Percentiles rank a stretch among this genome's conserved stretches.
Evolutionary conservation across 2,888 invertebrate species (phyloP).

Genomic region (Deroplatys truncata): DNA sequence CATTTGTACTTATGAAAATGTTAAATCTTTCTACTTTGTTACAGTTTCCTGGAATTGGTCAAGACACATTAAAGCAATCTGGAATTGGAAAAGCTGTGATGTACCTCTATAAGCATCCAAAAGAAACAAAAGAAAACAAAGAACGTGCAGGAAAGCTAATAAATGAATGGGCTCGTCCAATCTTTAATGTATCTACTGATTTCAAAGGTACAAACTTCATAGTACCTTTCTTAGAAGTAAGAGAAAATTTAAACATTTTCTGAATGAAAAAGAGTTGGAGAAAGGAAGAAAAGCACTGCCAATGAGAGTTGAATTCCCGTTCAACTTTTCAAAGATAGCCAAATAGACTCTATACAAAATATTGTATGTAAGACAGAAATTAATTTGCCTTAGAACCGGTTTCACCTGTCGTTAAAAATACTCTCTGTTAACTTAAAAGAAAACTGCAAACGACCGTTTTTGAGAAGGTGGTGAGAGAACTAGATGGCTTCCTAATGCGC

Average conservation of each 20-base stretch:
- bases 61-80: constrained; percentile 86
- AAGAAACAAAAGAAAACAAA: constrained; percentile 89
- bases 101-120: constrained; percentile 98
- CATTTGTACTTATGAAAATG: background rate
- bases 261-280: constrained; percentile 64
- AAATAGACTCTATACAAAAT: too few species aligned
- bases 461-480: too few species aligned
- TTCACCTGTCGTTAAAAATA: too few species aligned
- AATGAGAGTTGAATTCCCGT: constrained; percentile 19
- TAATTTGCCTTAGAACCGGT: too few species aligned
- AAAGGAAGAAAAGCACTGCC: constrained; percentile 41
- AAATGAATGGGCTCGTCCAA: constrained; percentile 96
- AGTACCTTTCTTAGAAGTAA: constrained; percentile 88
- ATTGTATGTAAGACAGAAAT: too few species aligned
- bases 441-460: too few species aligned
- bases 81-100: constrained; percentile 99
- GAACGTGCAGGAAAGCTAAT: constrained; percentile 88
- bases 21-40: constrained; percentile 35
- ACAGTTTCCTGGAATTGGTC: constrained; percentile 85
- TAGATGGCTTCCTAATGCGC: too few species aligned
- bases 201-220: constrained; percentile 58
- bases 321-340: too few species aligned
- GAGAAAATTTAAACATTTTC: constrained; percentile 86
- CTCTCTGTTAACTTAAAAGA: too few species aligned
- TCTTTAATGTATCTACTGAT: constrained; percentile 92